Evolutionary conservation across 2,113 vertebrate species (phyloP), one percentile per base, ranked within the genome.

Genomic region (Dasyornis broadbenti): DNA sequence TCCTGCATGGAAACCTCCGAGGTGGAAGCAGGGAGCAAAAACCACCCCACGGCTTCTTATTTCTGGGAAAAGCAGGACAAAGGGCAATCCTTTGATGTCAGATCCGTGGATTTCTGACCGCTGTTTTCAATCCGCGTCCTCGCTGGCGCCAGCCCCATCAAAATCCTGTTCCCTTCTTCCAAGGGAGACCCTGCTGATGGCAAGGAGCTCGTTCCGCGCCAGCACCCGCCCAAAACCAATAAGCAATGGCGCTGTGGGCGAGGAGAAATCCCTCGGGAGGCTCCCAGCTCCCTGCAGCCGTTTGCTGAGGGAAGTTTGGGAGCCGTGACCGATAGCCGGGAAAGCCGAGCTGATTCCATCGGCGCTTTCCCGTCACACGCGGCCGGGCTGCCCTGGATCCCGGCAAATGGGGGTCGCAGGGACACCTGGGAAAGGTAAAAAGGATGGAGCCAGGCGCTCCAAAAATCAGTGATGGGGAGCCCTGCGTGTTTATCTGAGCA

Each of bases 201-300:
- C 84, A 75, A 77, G 68, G 79, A 70, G 3, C 33, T 45, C 22
- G 0, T 24, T 39, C 82, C 61, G 9, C 9, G 60, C 81, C 89
- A 75, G 57, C 49, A 61, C 61, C 70, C 66, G 64, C 21, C 11
- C 42, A 13, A 91, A 82, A 86, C 45, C 78, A 70, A 82, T 44
- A 52, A 77, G 50, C 64, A 89, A 56, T 20, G 37, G 1, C 56
- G 49, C 72, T 90, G 28, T 9, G 33, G 78, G 84, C 54, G 16
- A 42, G 73, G 66, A 70, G 69, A 69, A 94, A 87, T 77, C 92
- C 89, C 73, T 52, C 26, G 66, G 75, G 65, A 94, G 82, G 13
- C 69, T 82, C 72, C 65, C 31, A 76, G 72, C 50, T 93, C 86
- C 82, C 69, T 82, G 81, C 91, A 92, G 91, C 91, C 95, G 91